These are phyloP conservation scores for Agriopis aurantiaria DNA, from an alignment of 2,888 invertebrate species.

Conservation along the genomic window DNA sequence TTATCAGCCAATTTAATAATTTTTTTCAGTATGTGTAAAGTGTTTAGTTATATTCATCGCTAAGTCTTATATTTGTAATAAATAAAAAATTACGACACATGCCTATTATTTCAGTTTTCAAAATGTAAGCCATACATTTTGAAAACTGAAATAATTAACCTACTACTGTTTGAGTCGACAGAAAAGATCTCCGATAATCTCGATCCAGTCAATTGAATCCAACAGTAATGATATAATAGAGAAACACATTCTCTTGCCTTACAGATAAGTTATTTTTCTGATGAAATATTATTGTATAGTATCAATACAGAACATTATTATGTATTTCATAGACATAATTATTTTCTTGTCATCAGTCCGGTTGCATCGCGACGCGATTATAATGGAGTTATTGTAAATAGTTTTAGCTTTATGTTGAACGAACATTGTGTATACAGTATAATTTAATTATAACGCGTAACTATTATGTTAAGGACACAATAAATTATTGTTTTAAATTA, in stretches of 20 bases:
- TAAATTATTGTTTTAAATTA: constrained; percentile 84
- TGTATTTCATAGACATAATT: constrained; percentile 36
- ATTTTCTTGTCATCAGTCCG: constrained; percentile 42
- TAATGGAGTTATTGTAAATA: constrained; percentile 75
- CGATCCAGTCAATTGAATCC: constrained; percentile 29
- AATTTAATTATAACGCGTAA: constrained; percentile 70
- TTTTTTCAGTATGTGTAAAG: no score
- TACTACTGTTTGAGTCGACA: neutral
- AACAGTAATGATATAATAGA: neutral
- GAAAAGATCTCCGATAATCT: constrained; percentile 2
- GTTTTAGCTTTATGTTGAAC: constrained; percentile 61
- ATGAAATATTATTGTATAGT: constrained; percentile 62
- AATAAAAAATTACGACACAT: no score
- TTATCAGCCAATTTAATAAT: no score
- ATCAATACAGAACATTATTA: constrained; percentile 44
- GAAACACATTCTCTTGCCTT: constrained; percentile 28
- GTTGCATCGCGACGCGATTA: constrained; percentile 48
- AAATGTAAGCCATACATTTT: no score
- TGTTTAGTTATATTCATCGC: no score
- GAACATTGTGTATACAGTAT: constrained; percentile 78
- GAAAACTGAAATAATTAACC: no score
- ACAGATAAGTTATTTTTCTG: constrained; percentile 54
- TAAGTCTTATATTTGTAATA: no score
- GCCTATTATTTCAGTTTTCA: no score
- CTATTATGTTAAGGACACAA: constrained; percentile 77